Evolutionary conservation across 2,797 vertebrate species (phyloP).

Genomic region (Xyrichtys novacula): DNA sequence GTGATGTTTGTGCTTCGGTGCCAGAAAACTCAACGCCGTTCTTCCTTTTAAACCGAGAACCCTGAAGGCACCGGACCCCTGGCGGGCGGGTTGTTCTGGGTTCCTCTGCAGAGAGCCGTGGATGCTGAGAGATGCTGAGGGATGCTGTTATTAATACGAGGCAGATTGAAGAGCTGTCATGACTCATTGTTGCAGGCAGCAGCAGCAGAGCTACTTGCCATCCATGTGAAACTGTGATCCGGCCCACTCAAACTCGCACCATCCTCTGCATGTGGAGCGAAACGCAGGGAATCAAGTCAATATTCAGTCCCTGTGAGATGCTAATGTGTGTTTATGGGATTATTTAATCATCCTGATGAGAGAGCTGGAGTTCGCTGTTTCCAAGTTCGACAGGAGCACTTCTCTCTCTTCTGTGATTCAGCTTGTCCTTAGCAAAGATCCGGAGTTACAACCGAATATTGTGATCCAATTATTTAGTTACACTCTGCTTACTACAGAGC

Average conservation of each 20-base stretch:
- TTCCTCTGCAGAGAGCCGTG: constrained; percentile 40
- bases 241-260: constrained; percentile 74
- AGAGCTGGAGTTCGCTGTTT: neutral
- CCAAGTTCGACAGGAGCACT: constrained; percentile 11
- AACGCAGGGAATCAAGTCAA: constrained; percentile 40
- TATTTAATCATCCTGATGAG: constrained; percentile 6
- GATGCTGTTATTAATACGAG: constrained; percentile 53
- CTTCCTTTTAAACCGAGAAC: constrained; percentile 19
- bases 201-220: constrained; percentile 47
- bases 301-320: constrained; percentile 30
- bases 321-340: constrained; percentile 14
- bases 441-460: constrained; percentile 6
- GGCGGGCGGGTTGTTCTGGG: constrained; percentile 25
- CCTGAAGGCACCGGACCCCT: neutral
- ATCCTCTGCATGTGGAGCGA: constrained; percentile 61
- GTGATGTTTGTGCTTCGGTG: neutral
- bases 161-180: constrained; percentile 62
- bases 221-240: constrained; percentile 67
- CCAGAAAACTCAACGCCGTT: constrained; percentile 13
- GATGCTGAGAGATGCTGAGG: constrained; percentile 44
- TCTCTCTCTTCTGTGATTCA: neutral
- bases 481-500: neutral
- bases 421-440: neutral
- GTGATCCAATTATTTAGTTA: neutral
- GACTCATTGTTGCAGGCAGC: constrained; percentile 78